Conservation (phyloP, 2,113 vertebrate species). For the Prionailurus viverrinus region DNA sequence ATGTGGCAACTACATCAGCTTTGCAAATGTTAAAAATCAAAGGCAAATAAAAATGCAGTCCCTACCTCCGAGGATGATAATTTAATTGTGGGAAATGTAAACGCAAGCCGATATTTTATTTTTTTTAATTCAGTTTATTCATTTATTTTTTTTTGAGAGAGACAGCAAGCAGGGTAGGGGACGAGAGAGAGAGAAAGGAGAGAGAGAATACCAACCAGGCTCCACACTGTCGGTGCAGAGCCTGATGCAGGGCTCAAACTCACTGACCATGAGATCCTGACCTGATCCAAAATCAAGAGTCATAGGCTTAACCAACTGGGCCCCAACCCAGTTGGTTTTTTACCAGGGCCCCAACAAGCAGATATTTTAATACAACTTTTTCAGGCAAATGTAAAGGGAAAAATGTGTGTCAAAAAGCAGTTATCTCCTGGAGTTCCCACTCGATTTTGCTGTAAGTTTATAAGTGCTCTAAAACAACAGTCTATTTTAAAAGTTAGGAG, state of each 20-base stretch:
- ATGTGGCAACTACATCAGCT: no score
- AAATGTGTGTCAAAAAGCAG: neutral
- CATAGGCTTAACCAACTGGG: no score
- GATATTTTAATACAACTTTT: neutral
- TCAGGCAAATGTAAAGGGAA: neutral
- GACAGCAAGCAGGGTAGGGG: neutral
- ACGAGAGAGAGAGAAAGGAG: no score
- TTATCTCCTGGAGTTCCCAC: neutral
- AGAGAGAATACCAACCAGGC: no score
- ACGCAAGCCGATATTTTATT: neutral
- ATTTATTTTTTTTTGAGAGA: neutral
- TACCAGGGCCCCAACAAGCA: neutral
- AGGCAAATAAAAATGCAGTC: neutral
- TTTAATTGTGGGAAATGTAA: neutral
- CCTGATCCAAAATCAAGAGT: no score
- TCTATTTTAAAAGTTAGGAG: accelerated
- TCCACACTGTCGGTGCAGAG: no score
- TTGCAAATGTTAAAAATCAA: neutral
- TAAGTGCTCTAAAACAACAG: neutral
- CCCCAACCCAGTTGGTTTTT: no score
- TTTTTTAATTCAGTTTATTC: no score
- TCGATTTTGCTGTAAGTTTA: neutral
- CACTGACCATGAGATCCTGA: accelerated
- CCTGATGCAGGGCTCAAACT: no score
- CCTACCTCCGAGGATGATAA: neutral